phyloP scores from a whole-genome alignment of 2,888 invertebrate genomes.

The Acleris literana region DNA sequence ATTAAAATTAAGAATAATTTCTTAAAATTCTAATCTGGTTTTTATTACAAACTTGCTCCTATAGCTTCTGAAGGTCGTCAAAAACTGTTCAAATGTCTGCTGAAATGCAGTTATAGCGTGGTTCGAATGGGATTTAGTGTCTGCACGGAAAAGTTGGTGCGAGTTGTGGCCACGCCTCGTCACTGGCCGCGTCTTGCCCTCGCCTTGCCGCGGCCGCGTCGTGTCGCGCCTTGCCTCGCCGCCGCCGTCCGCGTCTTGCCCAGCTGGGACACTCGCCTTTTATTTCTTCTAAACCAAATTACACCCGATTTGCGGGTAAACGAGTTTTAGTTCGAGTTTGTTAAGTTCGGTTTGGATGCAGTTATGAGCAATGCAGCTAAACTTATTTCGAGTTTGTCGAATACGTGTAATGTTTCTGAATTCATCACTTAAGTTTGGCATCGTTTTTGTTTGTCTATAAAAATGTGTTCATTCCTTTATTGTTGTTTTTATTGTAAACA shows the following conservation, averaged over 20 bases:
- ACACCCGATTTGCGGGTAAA: constrained; percentile 30
- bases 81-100: constrained; percentile 13
- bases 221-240: constrained; percentile 24
- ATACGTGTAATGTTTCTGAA: no score
- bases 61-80: neutral
- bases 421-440: no score
- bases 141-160: constrained; percentile 56
- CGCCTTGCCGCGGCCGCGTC: constrained; percentile 51
- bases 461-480: no score
- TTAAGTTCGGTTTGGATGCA: neutral
- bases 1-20: no score
- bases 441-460: no score
- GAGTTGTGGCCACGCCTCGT: constrained; percentile 60
- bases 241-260: constrained; percentile 49
- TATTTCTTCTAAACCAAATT: constrained; percentile 39
- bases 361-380: neutral
- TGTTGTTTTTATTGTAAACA: no score
- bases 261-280: constrained; percentile 52
- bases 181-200: constrained; percentile 45
- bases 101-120: constrained; percentile 19
- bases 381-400: no score
- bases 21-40: no score
- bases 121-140: constrained; percentile 39
- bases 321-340: constrained; percentile 20
- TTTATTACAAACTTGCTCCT: neutral